Evolutionary conservation across 2,797 vertebrate genomes (phyloP).

Genomic region (Benthosema pterotum): DNA sequence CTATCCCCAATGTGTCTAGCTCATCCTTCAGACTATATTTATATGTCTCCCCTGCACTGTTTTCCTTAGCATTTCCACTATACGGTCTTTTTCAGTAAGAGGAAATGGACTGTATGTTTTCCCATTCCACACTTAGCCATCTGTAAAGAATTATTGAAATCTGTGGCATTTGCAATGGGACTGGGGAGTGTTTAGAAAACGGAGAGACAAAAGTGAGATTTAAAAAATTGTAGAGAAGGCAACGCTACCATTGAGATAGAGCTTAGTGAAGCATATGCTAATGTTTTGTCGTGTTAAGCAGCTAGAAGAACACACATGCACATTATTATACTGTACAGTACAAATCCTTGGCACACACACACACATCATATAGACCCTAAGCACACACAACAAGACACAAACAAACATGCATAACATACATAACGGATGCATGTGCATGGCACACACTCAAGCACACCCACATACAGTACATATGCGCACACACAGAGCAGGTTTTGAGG

Average conservation of each 20-base stretch:
- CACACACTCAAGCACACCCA: not conserved
- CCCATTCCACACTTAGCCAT: not conserved
- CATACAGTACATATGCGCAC: not conserved
- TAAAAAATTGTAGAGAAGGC: constrained; percentile 54
- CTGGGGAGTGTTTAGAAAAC: constrained; percentile 11
- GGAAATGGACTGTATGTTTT: too few species aligned
- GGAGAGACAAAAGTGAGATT: constrained; percentile 59
- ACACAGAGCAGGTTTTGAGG: constrained; percentile 32
- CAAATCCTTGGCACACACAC: not conserved
- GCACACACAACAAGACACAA: not conserved
- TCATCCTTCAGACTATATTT: too few species aligned
- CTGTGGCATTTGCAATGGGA: constrained; percentile 49
- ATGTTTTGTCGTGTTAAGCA: constrained; percentile 33
- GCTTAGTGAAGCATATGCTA: constrained; percentile 55
- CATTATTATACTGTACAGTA: not conserved
- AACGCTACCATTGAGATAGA: constrained; percentile 24
- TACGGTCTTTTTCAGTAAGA: too few species aligned
- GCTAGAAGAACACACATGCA: constrained; percentile 16
- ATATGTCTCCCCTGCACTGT: too few species aligned
- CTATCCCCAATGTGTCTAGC: too few species aligned
- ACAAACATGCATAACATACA: not conserved
- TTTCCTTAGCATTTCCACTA: too few species aligned
- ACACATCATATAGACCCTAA: not conserved
- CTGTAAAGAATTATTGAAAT: constrained; percentile 7
- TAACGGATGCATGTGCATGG: not conserved